phyloP scores from a whole-genome alignment of 2,888 invertebrate species.

The Polietes domitor region DNA sequence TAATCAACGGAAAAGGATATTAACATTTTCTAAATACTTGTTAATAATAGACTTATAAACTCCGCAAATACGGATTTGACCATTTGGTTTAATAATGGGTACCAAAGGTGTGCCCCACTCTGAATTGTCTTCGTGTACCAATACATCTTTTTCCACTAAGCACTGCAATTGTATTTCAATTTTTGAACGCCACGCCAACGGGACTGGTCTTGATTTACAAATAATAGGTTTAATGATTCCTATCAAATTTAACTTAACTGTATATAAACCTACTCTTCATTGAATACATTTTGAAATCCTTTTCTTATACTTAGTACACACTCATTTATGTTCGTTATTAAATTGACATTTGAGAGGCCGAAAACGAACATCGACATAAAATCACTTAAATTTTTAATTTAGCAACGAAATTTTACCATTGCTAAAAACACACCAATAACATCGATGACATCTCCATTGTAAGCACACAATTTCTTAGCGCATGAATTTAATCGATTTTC shows the following conservation, averaged over 20 bases:
- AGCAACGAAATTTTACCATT: not conserved
- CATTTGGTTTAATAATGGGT: conserved; percentile 54
- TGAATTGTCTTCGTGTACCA: conserved; percentile 37
- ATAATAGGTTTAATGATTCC: not conserved
- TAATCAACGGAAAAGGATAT: conserved; percentile 42
- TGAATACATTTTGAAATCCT: conserved; percentile 29
- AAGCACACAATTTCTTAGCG: not conserved
- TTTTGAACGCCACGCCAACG: conserved; percentile 9
- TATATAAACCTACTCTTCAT: conserved; percentile 28
- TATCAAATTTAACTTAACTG: not conserved
- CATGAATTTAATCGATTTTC: not conserved
- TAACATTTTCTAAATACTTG: conserved; percentile 48
- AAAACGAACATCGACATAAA: conserved; percentile 36
- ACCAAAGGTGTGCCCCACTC: conserved; percentile 52
- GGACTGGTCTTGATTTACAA: conserved; percentile 30
- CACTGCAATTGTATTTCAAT: conserved; percentile 9
- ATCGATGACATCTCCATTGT: conserved; percentile 1
- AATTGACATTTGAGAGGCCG: conserved; percentile 3
- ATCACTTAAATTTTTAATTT: conserved; percentile 35
- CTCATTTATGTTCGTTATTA: not conserved
- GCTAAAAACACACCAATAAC: conserved; percentile 29
- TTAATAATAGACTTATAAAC: conserved; percentile 49
- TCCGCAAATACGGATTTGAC: conserved; percentile 40
- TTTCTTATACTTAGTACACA: conserved; percentile 13
- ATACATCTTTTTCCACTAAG: conserved; percentile 23